Conservation (phyloP, 1,140 invertebrate species). For the Brachionus paranguensis region DNA sequence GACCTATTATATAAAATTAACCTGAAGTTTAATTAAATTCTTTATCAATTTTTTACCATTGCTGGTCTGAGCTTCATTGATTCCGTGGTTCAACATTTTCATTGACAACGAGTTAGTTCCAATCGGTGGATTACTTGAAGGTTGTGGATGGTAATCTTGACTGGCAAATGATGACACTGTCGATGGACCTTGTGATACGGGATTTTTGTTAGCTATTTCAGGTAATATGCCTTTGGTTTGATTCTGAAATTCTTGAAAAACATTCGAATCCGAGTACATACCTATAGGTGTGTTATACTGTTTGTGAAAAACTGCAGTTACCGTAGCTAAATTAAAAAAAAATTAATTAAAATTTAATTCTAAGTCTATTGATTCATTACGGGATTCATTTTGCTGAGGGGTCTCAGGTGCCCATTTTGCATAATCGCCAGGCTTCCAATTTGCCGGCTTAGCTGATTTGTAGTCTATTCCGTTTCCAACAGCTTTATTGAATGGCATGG, state of each 20-base stretch:
- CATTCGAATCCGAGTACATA: slow-evolving; percentile 34
- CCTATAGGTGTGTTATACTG: slow-evolving; percentile 39
- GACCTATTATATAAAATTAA: background rate
- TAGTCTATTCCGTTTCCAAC: slow-evolving; percentile 30
- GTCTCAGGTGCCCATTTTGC: slow-evolving; percentile 25
- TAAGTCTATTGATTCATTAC: background rate
- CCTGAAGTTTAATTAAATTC: background rate
- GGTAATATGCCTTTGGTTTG: slow-evolving; percentile 27
- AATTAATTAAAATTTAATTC: background rate
- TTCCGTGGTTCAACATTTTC: slow-evolving; percentile 25
- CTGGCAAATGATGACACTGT: background rate
- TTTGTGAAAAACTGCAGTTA: slow-evolving; percentile 34
- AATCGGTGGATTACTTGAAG: background rate
- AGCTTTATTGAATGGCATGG: slow-evolving; percentile 30
- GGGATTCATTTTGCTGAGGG: background rate
- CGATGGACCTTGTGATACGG: background rate
- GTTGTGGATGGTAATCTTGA: background rate
- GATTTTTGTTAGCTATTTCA: background rate
- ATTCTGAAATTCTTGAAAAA: slow-evolving; percentile 36
- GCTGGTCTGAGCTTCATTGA: slow-evolving; percentile 7
- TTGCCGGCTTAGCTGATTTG: slow-evolving; percentile 8
- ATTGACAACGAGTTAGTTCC: background rate
- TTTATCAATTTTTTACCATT: background rate
- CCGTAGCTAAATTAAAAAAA: slow-evolving; percentile 5
- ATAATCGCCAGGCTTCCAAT: slow-evolving; percentile 38